Evolutionary conservation across 2,797 vertebrate species (phyloP), one percentile per base, ranked within the genome.

Genomic region (Falco rusticolus): DNA sequence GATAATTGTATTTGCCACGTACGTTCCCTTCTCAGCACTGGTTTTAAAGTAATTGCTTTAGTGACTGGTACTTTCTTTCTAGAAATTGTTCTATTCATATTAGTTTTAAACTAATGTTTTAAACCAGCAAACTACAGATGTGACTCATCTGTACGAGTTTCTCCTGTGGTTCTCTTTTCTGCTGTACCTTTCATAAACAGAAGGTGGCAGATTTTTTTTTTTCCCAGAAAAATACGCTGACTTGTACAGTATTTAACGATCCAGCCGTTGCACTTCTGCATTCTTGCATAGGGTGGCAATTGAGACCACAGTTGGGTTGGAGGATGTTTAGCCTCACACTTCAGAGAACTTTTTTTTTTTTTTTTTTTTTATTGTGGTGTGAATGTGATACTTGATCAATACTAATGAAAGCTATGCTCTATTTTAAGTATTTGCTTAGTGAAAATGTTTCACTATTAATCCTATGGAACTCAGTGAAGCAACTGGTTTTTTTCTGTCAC

Each of bases 131-230:
- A 69, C 28, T 53, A 5, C 5, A 0, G 7, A 33, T 41, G 14
- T 60, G 34, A 31, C 9, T 79, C 1, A 1, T 29, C 10, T 31
- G 8, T 17, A 1, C 2, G 10, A 12, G 34, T 75, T 87, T 80
- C 37, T 51, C 22, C 39, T 3, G 3, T 29, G 69, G 41, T 76
- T 74, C 34, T 75, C 24, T 90, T 69, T 53, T 28, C 78, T 95
- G 96, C 88, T 90, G 34, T 94, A 64, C 86, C 65, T 83, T 65
- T 50, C 16, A 11, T 47, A 68, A 93, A 87, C 96, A 77, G 93
- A 64, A 87, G 96, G 83, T 93, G 96, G 96, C 96, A 87, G 84
- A 17, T 47, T 41, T 41, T 81, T 71, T 85, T n/a, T 21, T 37
- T 45, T 29, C 43, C 16, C 22, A 20, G 56, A 41, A 80, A 81